These are phyloP conservation scores for Gadus chalcogrammus DNA, from an alignment of 2,113 vertebrate species.

Conservation along the genomic window DNA sequence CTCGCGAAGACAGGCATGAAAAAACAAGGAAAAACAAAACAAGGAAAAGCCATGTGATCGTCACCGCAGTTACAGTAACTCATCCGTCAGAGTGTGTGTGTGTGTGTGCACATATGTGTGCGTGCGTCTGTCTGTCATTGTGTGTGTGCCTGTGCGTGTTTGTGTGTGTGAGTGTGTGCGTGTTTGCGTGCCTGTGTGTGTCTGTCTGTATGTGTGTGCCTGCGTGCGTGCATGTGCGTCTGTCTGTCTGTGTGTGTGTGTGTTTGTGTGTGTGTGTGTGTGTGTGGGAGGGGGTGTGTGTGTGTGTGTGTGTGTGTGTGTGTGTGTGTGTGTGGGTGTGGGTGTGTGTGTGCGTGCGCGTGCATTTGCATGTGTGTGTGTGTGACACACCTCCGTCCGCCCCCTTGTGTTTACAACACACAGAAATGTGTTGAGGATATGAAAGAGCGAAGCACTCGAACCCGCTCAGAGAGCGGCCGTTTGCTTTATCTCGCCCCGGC, in stretches of 20 bases:
- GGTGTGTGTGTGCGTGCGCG: conserved; percentile 4
- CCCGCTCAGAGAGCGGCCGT: conserved; percentile 61
- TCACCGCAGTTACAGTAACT: conserved; percentile 30
- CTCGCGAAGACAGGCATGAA: conserved; percentile 47
- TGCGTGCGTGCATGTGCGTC: too few species aligned
- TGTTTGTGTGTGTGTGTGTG: too few species aligned
- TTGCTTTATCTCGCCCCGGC: conserved; percentile 69
- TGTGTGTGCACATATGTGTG: too few species aligned
- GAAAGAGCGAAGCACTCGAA: conserved; percentile 71
- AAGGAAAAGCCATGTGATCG: conserved; percentile 56
- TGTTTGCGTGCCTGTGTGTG: too few species aligned
- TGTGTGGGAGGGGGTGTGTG: too few species aligned
- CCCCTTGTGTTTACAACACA: conserved; percentile 69
- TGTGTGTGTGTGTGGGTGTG: neutral
- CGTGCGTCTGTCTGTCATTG: too few species aligned
- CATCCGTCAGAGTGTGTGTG: conserved; percentile 54
- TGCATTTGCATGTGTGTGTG: too few species aligned
- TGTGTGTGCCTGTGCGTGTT: too few species aligned
- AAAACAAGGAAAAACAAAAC: conserved; percentile 55
- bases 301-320: too few species aligned
- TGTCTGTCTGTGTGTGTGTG: too few species aligned
- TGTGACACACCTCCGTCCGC: conserved; percentile 49
- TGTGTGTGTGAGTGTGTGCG: too few species aligned
- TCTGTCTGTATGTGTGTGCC: neutral
- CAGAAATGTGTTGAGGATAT: conserved; percentile 67